Evolutionary conservation across 2,797 vertebrate species (phyloP), one percentile per base, ranked within the genome.

Genomic region (Enteromius treurensis): DNA sequence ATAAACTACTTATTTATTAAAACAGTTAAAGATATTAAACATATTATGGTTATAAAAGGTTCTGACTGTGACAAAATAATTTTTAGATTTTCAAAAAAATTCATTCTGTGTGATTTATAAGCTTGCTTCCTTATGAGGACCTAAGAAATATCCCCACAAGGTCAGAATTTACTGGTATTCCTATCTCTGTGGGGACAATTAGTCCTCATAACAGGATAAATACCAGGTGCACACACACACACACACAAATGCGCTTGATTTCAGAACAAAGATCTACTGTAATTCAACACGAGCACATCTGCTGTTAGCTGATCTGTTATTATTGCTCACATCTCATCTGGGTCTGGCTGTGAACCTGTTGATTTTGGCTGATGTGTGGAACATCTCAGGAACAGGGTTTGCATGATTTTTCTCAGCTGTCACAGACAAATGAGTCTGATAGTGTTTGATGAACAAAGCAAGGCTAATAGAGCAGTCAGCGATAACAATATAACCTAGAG

Each of bases 341-440:
- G 17, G 7, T 70, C 51, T 60, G 10, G 32, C 45, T n/a, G 60
- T 29, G 81, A 15, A 21, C 14, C 1, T 19, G 5, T 13, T 69
- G 42, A 37, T 2, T 19, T 77, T 65, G 64, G 34, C 76, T 49
- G 23, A 11, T n/a, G 71, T 74, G 71, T n/a, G 26, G 29, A 74
- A 53, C 71, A 34, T 37, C 73, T 37, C 73, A 76, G 32, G 21
- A 76, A 58, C 51, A 26, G 51, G 7, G 19, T 76, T 58, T 58
- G 51, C 11, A 32, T 58, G 19, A 55, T 55, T 14, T 34, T 55
- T 34, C 49, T 75, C 45, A 51, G 70, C 19, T 34, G 51, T 75
- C 5, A 0, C 11, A 3, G 32, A 37, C 11, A 37, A 67, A 32
- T 14, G 23, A 62, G 11, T 10, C 45, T 73, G 26, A 74, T 21